Evolutionary conservation across 2,113 vertebrate genomes (phyloP).

Genomic region (Pluvianellus socialis): DNA sequence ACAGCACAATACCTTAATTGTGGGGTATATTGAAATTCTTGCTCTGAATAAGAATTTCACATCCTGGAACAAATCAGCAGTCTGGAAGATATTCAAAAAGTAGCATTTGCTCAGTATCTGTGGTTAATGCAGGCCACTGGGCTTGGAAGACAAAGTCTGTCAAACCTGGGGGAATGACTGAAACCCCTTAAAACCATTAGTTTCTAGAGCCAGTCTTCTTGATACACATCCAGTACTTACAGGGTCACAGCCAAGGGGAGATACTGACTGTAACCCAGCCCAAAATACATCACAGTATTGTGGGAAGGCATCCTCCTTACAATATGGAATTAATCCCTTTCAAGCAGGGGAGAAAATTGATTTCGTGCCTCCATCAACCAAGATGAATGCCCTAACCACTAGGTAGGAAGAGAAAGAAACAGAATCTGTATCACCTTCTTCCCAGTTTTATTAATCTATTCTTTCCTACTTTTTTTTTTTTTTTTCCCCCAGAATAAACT

Average conservation of each 20-base stretch:
- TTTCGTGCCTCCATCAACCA: background rate
- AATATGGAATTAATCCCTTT: background rate
- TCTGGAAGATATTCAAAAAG: background rate
- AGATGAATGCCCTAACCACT: background rate
- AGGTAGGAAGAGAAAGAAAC: background rate
- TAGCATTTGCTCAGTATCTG: background rate
- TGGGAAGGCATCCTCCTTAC: background rate
- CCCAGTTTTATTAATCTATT: background rate
- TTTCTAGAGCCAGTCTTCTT: background rate
- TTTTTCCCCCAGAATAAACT: background rate
- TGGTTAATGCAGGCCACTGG: background rate
- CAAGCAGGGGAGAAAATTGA: background rate
- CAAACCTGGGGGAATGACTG: background rate
- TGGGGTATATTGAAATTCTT: background rate
- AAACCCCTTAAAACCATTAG: background rate
- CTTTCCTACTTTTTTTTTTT: background rate
- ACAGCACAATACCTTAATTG: background rate
- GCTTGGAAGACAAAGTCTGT: background rate
- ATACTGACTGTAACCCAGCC: background rate
- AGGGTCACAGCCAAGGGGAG: background rate
- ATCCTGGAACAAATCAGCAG: background rate
- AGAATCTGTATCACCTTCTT: background rate
- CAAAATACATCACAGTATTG: background rate
- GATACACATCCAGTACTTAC: background rate
- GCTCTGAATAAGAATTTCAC: background rate